A percentile compares a stretch with the other conserved stretches of the same genome.
Conservation (phyloP, 2,113 vertebrate genomes). For the Cervus canadensis region DNA sequence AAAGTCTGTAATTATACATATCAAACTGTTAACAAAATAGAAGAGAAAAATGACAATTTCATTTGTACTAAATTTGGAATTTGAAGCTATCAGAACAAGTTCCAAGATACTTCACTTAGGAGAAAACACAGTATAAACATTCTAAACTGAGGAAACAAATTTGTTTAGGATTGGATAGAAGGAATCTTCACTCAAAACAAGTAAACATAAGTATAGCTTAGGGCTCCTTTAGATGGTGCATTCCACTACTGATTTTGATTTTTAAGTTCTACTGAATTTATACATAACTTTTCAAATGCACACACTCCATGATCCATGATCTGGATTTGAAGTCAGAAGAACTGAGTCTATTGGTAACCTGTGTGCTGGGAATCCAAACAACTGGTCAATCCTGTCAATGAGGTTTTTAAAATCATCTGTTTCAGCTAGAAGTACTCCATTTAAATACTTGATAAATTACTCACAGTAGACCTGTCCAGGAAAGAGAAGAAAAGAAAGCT, state of each 20-base stretch:
- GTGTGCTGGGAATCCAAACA: neutral
- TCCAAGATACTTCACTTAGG: neutral
- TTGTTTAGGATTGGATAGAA: neutral
- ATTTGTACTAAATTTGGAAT: neutral
- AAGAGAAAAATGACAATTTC: neutral
- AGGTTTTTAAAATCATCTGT: neutral
- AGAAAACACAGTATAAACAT: neutral
- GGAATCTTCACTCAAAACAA: neutral
- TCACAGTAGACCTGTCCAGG: neutral
- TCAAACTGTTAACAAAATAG: neutral
- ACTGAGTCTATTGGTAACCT: neutral
- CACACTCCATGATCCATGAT: neutral
- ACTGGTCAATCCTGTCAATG: neutral
- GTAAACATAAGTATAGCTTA: neutral
- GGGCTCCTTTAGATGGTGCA: neutral
- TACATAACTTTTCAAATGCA: neutral
- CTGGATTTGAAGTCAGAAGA: neutral
- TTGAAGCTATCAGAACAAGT: neutral
- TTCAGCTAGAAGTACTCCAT: neutral
- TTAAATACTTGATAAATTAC: neutral
- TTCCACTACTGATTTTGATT: neutral
- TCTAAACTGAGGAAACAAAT: neutral
- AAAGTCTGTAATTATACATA: neutral
- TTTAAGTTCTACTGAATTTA: neutral
- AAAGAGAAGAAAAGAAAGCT: slow-evolving; percentile 8